A percentile compares a stretch with the other conserved stretches of the same genome.
phyloP scores from a whole-genome alignment of 2,113 vertebrate genomes.

The Illadopsis cleaveri region DNA sequence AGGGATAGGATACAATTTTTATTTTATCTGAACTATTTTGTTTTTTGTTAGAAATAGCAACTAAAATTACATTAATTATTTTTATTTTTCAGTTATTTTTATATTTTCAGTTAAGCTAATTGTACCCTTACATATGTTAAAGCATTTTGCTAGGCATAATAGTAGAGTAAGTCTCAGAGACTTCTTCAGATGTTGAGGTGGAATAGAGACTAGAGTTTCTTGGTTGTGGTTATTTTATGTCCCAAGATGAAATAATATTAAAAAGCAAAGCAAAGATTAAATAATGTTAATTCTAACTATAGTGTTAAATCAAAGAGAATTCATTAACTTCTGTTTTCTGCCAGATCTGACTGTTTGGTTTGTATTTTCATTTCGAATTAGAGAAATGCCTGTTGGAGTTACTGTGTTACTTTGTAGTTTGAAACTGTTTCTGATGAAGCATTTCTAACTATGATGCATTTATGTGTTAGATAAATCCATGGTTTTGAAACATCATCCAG shows the following conservation, averaged over 20 bases:
- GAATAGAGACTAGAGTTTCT: background rate
- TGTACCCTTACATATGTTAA: background rate
- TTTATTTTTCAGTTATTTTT: background rate
- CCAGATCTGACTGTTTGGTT: background rate
- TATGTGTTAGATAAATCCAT: slow-evolving; percentile 89
- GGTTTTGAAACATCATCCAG: slow-evolving; percentile 97
- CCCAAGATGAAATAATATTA: too few relatives aligned
- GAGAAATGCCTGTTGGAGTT: background rate
- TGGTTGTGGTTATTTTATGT: background rate
- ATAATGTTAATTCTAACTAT: background rate
- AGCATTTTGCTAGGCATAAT: background rate
- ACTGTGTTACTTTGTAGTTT: background rate
- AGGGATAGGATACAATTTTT: background rate
- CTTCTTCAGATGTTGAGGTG: background rate
- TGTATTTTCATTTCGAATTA: background rate
- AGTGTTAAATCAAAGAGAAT: background rate
- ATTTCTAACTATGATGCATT: slow-evolving; percentile 4
- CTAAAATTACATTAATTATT: background rate
- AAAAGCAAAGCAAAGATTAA: background rate
- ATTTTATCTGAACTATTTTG: background rate
- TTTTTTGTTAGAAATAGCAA: background rate
- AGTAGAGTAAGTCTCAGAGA: background rate
- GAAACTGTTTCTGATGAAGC: background rate
- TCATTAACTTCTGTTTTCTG: background rate
- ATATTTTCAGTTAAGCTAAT: background rate